These are phyloP conservation scores for Zaprionus africanus DNA, from an alignment of 1,140 invertebrate species.

Conservation along the genomic window DNA sequence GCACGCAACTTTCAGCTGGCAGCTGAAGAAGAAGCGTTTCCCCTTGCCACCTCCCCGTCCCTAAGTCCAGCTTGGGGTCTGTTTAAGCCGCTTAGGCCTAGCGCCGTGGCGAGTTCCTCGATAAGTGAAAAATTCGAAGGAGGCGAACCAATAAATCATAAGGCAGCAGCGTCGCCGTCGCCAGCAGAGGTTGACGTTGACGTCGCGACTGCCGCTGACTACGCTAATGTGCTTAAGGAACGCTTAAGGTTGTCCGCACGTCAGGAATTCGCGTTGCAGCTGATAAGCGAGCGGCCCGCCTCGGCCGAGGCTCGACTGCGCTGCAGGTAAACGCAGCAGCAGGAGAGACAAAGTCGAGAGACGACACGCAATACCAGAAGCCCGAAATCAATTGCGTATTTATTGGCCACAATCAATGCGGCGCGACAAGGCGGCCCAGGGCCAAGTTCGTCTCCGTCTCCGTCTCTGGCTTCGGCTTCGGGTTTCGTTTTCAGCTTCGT, in stretches of 20 bases:
- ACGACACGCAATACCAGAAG: slow-evolving; percentile 80
- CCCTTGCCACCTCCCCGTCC: not conserved
- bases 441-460: slow-evolving; percentile 16
- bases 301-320: slow-evolving; percentile 9
- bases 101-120: slow-evolving; percentile 50
- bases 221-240: slow-evolving; percentile 78
- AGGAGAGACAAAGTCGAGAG: not conserved
- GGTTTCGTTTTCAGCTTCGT: slow-evolving; percentile 17
- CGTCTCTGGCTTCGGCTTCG: slow-evolving; percentile 21
- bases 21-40: not conserved
- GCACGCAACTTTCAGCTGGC: slow-evolving; percentile 32
- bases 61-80: not conserved
- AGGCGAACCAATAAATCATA: slow-evolving; percentile 65
- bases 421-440: slow-evolving; percentile 60
- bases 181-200: slow-evolving; percentile 25
- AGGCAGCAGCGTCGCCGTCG: slow-evolving; percentile 22
- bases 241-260: slow-evolving; percentile 83
- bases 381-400: slow-evolving; percentile 83
- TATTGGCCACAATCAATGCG: slow-evolving; percentile 83
- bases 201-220: slow-evolving; percentile 23
- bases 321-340: slow-evolving; percentile 47
- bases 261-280: slow-evolving; percentile 77
- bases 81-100: slow-evolving; percentile 60
- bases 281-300: slow-evolving; percentile 40
- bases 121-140: slow-evolving; percentile 34